Evolutionary conservation across 2,888 invertebrate species (phyloP).

Genomic region (Phyllotreta cruciferae): DNA sequence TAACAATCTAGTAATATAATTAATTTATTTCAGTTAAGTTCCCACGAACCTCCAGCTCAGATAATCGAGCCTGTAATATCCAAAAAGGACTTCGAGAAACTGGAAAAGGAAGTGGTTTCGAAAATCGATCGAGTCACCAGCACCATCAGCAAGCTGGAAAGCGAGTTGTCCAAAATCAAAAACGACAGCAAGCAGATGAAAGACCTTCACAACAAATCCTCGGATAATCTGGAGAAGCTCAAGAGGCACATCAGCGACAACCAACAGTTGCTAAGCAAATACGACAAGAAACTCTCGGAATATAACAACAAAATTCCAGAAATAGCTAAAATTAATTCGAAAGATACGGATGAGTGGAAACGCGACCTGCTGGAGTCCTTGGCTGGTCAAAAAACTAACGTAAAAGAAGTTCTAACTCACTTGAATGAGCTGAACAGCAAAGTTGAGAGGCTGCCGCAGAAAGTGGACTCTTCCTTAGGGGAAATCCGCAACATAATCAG

Average conservation of each 20-base stretch:
- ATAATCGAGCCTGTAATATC: slow-evolving; percentile 46
- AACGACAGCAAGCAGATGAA: slow-evolving; percentile 59
- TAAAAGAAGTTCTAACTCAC: slow-evolving; percentile 49
- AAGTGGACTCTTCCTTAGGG: slow-evolving; percentile 55
- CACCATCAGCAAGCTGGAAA: slow-evolving; percentile 51
- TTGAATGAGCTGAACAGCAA: slow-evolving; percentile 49
- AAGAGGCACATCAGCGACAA: slow-evolving; percentile 61
- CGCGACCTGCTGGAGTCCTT: slow-evolving; percentile 52
- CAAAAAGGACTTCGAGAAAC: slow-evolving; percentile 50
- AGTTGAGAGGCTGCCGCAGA: slow-evolving; percentile 58
- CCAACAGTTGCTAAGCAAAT: slow-evolving; percentile 66
- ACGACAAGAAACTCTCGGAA: slow-evolving; percentile 66
- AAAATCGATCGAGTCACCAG: slow-evolving; percentile 54
- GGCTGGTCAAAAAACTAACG: slow-evolving; percentile 52
- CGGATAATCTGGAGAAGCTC: slow-evolving; percentile 60
- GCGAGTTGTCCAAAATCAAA: slow-evolving; percentile 53
- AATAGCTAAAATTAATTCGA: slow-evolving; percentile 40
- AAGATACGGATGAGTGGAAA: slow-evolving; percentile 54
- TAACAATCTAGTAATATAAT: not conserved
- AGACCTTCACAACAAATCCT: slow-evolving; percentile 60
- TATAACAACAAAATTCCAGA: slow-evolving; percentile 54
- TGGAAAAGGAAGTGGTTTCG: slow-evolving; percentile 48
- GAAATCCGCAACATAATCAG: slow-evolving; percentile 1
- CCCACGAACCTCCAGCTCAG: slow-evolving; percentile 44
- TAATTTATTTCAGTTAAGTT: slow-evolving; percentile 32